Conservation (phyloP, 2,888 invertebrate genomes). For the Dichetophora obliterata region DNA sequence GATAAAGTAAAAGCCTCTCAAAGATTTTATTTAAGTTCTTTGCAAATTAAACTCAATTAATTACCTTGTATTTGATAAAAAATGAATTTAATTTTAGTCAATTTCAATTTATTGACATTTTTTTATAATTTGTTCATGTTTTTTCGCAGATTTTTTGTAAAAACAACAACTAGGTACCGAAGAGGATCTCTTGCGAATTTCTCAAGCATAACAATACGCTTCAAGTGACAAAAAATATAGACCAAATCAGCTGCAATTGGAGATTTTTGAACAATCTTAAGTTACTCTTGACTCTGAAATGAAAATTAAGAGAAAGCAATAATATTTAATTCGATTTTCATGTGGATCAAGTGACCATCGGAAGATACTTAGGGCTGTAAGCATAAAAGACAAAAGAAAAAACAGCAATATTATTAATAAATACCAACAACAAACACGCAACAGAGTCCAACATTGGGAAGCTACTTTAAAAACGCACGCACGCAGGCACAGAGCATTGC, state of each 20-base stretch:
- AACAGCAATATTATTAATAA: not conserved
- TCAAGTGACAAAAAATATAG: not conserved
- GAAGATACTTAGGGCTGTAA: not conserved
- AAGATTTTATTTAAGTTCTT: no score
- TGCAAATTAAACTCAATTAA: no score
- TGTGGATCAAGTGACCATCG: not conserved
- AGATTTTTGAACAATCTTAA: constrained; percentile 16
- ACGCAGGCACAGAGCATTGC: not conserved
- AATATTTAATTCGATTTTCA: constrained; percentile 12
- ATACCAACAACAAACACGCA: constrained; percentile 9
- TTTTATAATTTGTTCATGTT: no score
- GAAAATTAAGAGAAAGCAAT: not conserved
- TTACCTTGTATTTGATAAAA: no score
- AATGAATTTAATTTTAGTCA: no score
- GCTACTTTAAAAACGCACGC: not conserved
- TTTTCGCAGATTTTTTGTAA: no score
- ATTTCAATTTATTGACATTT: no score
- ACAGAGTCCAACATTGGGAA: not conserved
- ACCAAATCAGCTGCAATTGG: not conserved
- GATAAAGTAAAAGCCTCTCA: no score
- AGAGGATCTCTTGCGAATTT: not conserved
- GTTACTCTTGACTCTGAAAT: constrained; percentile 1
- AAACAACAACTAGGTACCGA: no score
- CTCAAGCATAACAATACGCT: not conserved
- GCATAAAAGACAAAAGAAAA: not conserved